These are phyloP conservation scores for Erebia epiphron DNA, from an alignment of 2,888 invertebrate species.

Conservation along the genomic window DNA sequence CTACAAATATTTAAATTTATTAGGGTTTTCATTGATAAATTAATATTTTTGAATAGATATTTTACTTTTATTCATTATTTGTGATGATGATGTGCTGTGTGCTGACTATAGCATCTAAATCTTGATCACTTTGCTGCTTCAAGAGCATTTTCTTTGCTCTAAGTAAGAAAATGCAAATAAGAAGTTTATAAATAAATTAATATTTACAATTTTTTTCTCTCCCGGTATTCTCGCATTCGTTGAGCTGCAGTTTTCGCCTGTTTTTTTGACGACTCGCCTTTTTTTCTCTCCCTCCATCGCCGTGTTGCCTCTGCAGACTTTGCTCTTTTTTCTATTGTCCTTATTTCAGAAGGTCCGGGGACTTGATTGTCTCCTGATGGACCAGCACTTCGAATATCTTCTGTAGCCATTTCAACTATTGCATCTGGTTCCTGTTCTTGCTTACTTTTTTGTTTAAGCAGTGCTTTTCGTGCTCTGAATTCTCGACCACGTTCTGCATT, in stretches of 20 bases:
- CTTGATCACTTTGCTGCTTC: no score
- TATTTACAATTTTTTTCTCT: constrained; percentile 31
- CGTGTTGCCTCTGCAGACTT: constrained; percentile 41
- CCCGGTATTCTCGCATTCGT: constrained; percentile 44
- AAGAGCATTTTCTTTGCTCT: no score
- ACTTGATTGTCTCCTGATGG: constrained; percentile 35
- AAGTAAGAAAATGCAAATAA: no score
- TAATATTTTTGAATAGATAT: no score
- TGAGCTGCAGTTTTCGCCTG: constrained; percentile 38
- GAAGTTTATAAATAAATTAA: no score
- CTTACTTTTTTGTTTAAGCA: constrained; percentile 39
- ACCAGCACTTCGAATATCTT: no score
- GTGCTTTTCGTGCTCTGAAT: constrained; percentile 41
- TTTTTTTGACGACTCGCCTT: constrained; percentile 35
- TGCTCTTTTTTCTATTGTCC: constrained; percentile 40
- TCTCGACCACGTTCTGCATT: constrained; percentile 43
- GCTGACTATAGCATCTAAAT: no score
- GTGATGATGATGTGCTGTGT: no score
- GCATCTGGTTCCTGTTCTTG: constrained; percentile 33
- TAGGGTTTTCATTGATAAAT: no score
- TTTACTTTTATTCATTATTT: no score
- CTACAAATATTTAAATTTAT: no score
- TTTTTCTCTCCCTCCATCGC: constrained; percentile 41
- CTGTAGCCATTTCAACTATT: no score
- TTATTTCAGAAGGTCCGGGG: constrained; percentile 35